Percentiles rank a stretch among this genome's conserved stretches.
These are phyloP conservation scores for Paradoxurus hermaphroditus DNA, from an alignment of 2,113 vertebrate species.

Conservation along the genomic window DNA sequence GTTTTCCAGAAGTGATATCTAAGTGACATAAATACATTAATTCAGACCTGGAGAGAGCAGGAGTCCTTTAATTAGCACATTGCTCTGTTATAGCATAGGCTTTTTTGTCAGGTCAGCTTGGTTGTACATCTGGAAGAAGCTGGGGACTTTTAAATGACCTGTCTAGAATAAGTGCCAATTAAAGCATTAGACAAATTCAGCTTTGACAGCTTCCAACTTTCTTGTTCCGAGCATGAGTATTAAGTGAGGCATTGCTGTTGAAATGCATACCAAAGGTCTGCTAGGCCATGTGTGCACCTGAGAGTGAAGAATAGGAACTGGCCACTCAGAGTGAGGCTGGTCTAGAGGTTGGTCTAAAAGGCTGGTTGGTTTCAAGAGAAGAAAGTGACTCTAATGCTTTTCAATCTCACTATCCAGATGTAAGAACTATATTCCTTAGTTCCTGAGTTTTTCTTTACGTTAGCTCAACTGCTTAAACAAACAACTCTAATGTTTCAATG, in stretches of 20 bases:
- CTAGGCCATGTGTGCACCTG: background rate
- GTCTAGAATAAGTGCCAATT: slow-evolving; percentile 31
- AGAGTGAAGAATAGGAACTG: background rate
- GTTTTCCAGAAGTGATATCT: background rate
- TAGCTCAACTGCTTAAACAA: background rate
- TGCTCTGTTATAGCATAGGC: background rate
- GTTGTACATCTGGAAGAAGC: background rate
- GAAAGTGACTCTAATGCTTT: background rate
- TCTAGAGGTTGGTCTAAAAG: background rate
- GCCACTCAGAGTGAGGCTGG: background rate
- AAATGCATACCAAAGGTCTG: background rate
- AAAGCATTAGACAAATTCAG: background rate
- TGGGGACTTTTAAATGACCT: background rate
- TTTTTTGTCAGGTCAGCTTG: background rate
- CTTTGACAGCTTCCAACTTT: background rate
- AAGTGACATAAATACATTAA: background rate
- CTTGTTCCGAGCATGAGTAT: background rate
- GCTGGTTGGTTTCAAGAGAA: background rate
- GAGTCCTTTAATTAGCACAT: background rate
- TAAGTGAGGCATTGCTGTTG: background rate
- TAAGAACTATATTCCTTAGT: background rate
- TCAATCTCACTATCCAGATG: background rate
- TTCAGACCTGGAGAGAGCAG: background rate
- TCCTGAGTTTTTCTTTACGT: background rate
- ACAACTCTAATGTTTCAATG: background rate